Evolutionary conservation across 2,113 vertebrate genomes (phyloP), one percentile per base, ranked within the genome.

Genomic region (Pelobates fuscus): DNA sequence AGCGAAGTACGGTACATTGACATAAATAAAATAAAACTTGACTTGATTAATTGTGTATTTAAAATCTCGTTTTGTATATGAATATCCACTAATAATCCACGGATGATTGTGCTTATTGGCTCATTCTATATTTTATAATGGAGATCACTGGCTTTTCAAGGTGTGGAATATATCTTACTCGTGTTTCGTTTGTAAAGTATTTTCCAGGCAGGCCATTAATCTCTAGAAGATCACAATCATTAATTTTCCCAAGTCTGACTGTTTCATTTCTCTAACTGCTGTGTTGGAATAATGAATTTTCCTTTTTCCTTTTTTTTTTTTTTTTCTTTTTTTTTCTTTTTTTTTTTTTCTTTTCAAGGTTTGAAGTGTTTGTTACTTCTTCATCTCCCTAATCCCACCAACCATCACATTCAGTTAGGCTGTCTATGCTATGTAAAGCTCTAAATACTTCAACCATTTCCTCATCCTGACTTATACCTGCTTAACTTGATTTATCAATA

Each of bases 271-370:
- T 65, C 17, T 63, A 41, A 21, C 58, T 37, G 27, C 60, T 20
- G 60, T 43, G n/a, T 65, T 65, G 11, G 32, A 65, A 44, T 65
- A 65, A 65, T 65, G 62, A 65, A 32, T 37, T 21, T 29, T 37
- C 18, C 18, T 18, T n/a, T 52, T 52, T 52, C 1, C 18, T 17
- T 5, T n/a, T 52, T 49, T 14, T 52, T 17, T n/a, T n/a, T 32
- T 32, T 32, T 32, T 32, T 32, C 10, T 32, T 32, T 10, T 10
- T 32, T 32, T 32, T 32, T 32, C 10, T 32, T 32, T 32, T 10
- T 10, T 10, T 10, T 32, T 5, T 29, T 26, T 27, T 5, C 25
- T 62, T 27, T 20, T 12, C 30, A 25, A 62, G 7, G 26, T 26
- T 37, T 21, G 17, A 10, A 32, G n/a, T 5, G 8, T 10, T 32